Evolutionary conservation across 2,797 vertebrate genomes (phyloP).

Genomic region (Anguilla obscura): DNA sequence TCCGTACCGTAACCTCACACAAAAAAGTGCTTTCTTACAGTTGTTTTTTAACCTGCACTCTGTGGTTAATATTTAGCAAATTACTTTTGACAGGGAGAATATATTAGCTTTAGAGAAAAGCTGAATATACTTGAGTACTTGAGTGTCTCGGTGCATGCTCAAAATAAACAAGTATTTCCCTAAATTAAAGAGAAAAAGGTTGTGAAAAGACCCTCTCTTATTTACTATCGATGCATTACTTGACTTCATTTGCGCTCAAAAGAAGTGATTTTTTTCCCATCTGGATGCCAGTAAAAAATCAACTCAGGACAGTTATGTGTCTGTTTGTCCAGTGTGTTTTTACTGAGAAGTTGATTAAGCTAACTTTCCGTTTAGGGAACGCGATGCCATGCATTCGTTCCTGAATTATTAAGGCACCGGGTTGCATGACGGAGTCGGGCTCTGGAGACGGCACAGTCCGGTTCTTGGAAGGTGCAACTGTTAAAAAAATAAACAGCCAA

Average conservation of each 20-base stretch:
- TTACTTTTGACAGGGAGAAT: neutral
- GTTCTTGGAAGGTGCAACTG: conserved; percentile 25
- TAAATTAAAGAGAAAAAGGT: neutral
- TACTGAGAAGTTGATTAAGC: neutral
- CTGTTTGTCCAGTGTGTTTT: neutral
- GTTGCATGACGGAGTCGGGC: conserved; percentile 14
- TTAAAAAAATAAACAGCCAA: conserved; percentile 27
- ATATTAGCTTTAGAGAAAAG: neutral
- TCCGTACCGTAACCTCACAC: neutral
- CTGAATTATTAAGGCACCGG: conserved; percentile 15
- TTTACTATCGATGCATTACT: neutral
- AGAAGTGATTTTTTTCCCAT: neutral
- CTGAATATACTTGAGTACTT: neutral
- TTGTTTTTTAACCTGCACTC: neutral
- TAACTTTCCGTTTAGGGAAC: neutral
- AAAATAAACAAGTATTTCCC: neutral
- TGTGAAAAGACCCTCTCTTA: neutral
- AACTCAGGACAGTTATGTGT: neutral
- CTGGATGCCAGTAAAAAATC: neutral
- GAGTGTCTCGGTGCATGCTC: neutral
- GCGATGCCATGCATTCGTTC: neutral
- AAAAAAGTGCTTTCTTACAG: neutral
- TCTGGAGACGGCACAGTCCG: conserved; percentile 18
- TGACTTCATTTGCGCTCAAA: neutral
- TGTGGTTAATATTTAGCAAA: neutral